Evolutionary conservation across 2,888 invertebrate species (phyloP), one percentile per base, ranked within the genome.

Genomic region (Tanaodytes sp.): DNA sequence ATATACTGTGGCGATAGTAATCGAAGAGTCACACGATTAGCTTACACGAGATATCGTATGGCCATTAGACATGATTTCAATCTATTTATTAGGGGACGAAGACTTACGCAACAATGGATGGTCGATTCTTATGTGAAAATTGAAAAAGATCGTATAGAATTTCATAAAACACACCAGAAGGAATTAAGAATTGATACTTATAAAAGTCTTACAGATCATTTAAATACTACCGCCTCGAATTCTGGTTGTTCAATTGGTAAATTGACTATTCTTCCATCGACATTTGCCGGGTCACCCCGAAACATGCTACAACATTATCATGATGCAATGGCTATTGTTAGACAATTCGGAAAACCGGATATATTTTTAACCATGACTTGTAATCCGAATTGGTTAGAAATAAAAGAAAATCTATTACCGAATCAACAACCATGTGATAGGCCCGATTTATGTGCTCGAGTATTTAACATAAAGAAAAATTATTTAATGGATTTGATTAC

Each of bases 21-120:
- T 20, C 9, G 16, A 11, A 15, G 40, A 36, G 27, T 68, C 12
- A 57, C 46, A 11, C 19, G 57, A 36, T n/a, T 30, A 15, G 39
- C 11, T 12, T 48, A 39, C 11, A 14, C 39, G 4, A 39, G 16
- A 15, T 39, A 39, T 15, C 39, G 39, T 39, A 4, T 39, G n/a
- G n/a, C n/a, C n/a, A n/a, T n/a, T n/a, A n/a, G n/a, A n/a, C n/a
- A n/a, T n/a, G 3, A 4, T 12, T 39, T 39, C 16, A 39, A 39
- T 39, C 4, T 11, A 39, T 39, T 39, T 15, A 39, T 39, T 39
- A 39, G 14, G 39, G 39, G 39, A 14, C 14, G 39, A 39, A 39
- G 39, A 39, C 15, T 5, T 6, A 15, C 9, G 27, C 27, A 27
- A 27, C 27, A 27, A 9, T 27, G 27, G 27, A 9, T 27, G 4